Evolutionary conservation across 2,797 vertebrate genomes (phyloP).

Genomic region (Bryconaethiops microstoma): DNA sequence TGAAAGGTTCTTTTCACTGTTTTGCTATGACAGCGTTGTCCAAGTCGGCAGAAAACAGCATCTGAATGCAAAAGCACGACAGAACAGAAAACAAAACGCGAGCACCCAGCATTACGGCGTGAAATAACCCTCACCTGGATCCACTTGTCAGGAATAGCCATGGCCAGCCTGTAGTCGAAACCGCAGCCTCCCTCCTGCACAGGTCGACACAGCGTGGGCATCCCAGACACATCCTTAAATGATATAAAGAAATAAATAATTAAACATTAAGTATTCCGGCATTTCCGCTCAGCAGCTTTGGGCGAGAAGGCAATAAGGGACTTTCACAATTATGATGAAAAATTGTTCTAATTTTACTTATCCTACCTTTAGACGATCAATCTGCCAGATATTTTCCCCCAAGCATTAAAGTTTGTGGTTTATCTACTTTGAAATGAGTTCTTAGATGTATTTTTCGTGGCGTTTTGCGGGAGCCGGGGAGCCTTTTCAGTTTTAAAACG

Average conservation of each 20-base stretch:
- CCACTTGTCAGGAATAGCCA: constrained; percentile 99
- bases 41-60: too few species aligned
- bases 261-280: background rate
- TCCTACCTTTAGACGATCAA: background rate
- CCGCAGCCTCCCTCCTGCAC: constrained; percentile 89
- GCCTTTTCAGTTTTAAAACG: background rate
- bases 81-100: background rate
- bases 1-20: too few species aligned
- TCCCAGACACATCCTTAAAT: constrained; percentile 93
- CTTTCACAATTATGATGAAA: background rate
- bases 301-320: background rate
- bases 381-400: background rate
- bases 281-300: background rate
- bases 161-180: constrained; percentile 95
- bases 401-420: background rate
- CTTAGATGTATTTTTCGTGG: background rate
- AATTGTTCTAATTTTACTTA: background rate
- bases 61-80: too few species aligned
- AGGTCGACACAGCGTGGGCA: constrained; percentile 92
- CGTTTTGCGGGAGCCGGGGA: background rate
- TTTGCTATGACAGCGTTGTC: too few species aligned
- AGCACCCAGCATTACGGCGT: background rate
- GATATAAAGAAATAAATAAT: background rate
- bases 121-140: constrained; percentile 85
- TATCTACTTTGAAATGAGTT: constrained; percentile 7